phyloP scores from a whole-genome alignment of 2,797 vertebrate genomes.

The Crenuchus spilurus region DNA sequence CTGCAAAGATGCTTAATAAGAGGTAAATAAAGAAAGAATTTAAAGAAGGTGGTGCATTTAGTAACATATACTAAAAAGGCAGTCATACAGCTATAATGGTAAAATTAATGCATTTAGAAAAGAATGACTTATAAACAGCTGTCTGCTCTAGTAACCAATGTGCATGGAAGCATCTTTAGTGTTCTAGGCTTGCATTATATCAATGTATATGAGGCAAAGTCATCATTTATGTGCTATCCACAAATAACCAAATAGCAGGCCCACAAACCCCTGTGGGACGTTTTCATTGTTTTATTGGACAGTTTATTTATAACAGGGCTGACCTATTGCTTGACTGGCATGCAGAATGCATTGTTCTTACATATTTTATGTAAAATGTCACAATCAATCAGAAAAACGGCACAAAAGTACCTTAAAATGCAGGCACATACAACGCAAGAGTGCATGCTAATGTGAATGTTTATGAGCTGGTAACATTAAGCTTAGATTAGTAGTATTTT shows the following conservation, averaged over 20 bases:
- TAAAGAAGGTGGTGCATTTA: too few species aligned
- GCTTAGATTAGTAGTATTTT: slow-evolving; percentile 17
- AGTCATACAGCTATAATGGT: too few species aligned
- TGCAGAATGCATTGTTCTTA: not conserved
- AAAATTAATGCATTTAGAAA: too few species aligned
- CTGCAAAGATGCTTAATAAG: too few species aligned
- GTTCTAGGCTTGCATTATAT: not conserved
- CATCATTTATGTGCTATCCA: not conserved
- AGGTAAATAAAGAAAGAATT: too few species aligned
- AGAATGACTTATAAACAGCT: too few species aligned
- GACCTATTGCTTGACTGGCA: slow-evolving; percentile 29
- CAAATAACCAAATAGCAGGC: not conserved
- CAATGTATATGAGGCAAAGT: not conserved
- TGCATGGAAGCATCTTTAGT: too few species aligned
- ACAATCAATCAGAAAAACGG: not conserved
- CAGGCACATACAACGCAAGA: not conserved
- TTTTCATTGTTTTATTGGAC: not conserved
- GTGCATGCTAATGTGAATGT: not conserved
- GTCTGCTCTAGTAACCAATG: too few species aligned
- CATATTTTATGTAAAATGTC: slow-evolving; percentile 15
- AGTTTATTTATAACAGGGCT: slow-evolving; percentile 15
- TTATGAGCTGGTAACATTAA: slow-evolving; percentile 35
- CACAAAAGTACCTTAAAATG: slow-evolving; percentile 2
- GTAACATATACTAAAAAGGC: too few species aligned
- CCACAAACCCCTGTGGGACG: not conserved